Evolutionary conservation across 2,797 vertebrate genomes (phyloP).

Genomic region (Enteromius treurensis): DNA sequence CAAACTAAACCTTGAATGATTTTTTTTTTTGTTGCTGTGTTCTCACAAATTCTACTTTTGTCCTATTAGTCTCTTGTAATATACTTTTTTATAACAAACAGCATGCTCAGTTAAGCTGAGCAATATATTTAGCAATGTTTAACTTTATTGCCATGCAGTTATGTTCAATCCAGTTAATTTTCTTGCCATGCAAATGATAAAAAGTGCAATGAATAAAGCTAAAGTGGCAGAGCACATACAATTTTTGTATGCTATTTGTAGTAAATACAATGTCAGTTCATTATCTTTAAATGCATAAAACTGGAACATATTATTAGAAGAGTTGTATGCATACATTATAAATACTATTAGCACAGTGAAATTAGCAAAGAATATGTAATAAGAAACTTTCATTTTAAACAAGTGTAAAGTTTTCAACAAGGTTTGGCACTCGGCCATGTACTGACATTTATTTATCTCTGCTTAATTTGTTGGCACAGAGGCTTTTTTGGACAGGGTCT

Average conservation of each 20-base stretch:
- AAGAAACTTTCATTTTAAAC: neutral
- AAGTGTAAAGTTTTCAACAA: neutral
- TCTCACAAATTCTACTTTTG: neutral
- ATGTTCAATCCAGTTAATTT: neutral
- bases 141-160: neutral
- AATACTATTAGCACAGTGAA: neutral
- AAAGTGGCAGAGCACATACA: neutral
- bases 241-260: neutral
- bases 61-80: neutral
- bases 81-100: neutral
- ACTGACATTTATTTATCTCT: constrained; percentile 28
- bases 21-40: neutral
- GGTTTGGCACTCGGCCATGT: neutral
- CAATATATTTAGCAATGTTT: neutral
- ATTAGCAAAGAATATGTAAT: neutral
- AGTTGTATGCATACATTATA: neutral
- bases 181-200: neutral
- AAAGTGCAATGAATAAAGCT: neutral
- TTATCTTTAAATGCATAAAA: neutral
- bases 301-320: neutral
- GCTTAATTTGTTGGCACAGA: constrained; percentile 15
- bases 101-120: neutral
- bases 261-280: neutral
- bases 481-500: constrained; percentile 14
- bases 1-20: neutral